Conservation (phyloP, 2,888 invertebrate species). For the Phragmatobia fuliginosa region DNA sequence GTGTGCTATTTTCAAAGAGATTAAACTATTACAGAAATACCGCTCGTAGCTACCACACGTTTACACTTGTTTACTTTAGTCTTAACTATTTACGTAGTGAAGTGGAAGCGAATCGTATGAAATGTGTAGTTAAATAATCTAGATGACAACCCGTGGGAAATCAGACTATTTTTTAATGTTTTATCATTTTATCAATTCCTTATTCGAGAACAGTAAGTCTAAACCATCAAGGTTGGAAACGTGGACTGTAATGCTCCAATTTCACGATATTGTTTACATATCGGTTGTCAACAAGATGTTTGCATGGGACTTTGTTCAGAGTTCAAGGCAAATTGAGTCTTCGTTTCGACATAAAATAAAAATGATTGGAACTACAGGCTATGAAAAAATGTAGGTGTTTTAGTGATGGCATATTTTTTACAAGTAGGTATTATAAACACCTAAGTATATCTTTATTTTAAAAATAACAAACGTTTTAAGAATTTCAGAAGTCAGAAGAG, state of each 20-base stretch:
- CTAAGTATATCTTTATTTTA: not conserved
- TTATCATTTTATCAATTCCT: not conserved
- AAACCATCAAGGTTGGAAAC: not conserved
- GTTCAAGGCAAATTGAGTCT: not conserved
- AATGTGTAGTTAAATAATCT: conserved; percentile 14
- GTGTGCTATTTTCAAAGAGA: conserved; percentile 45
- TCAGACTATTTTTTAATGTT: not conserved
- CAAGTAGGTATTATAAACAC: no score
- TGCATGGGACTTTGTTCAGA: not conserved
- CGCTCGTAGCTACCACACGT: not conserved
- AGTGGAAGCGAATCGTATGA: not conserved
- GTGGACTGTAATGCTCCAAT: not conserved
- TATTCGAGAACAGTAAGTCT: not conserved
- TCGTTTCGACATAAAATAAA: not conserved
- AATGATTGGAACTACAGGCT: not conserved
- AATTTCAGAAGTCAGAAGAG: no score
- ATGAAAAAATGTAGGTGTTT: no score
- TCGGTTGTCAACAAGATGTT: not conserved
- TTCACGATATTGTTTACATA: not conserved
- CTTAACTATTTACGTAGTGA: conserved; percentile 4
- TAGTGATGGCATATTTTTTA: no score
- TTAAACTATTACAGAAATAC: conserved; percentile 14
- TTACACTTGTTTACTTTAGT: not conserved
- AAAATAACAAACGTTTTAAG: no score
- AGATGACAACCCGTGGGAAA: not conserved